These are phyloP conservation scores for Nomada ferruginata DNA, from an alignment of 2,888 invertebrate genomes.

Conservation along the genomic window DNA sequence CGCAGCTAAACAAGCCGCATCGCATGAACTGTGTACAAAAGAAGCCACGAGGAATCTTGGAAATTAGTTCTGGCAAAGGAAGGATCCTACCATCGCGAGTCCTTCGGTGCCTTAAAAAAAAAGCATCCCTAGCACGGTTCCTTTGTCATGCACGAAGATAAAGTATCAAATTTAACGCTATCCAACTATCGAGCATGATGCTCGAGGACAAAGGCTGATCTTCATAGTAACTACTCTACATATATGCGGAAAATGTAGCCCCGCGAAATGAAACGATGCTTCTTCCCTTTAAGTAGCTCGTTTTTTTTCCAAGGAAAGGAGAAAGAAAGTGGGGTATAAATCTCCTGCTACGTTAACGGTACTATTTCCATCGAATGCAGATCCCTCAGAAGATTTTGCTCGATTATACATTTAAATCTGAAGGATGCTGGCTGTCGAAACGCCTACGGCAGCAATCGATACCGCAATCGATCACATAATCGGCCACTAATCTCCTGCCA, in stretches of 20 bases:
- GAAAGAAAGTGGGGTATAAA: neutral
- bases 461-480: conserved; percentile 37
- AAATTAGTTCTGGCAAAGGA: too few species aligned
- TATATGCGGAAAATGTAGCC: neutral
- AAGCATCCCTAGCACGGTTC: too few species aligned
- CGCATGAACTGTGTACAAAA: too few species aligned
- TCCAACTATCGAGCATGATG: too few species aligned
- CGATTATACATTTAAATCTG: conserved; percentile 49
- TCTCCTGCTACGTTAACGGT: neutral
- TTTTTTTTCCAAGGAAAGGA: neutral
- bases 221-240: neutral
- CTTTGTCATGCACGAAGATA: neutral
- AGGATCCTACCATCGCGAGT: too few species aligned
- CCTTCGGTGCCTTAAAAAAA: neutral
- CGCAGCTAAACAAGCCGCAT: too few species aligned
- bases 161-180: neutral
- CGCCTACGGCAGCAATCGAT: conserved; percentile 22
- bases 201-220: neutral
- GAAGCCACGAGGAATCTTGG: too few species aligned
- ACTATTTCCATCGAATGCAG: conserved; percentile 6
- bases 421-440: conserved; percentile 19
- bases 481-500: conserved; percentile 12
- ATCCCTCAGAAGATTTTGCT: neutral
- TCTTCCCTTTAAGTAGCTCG: too few species aligned
- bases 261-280: neutral